Conservation (phyloP, 2,888 invertebrate genomes). For the Pandemis heparana region DNA sequence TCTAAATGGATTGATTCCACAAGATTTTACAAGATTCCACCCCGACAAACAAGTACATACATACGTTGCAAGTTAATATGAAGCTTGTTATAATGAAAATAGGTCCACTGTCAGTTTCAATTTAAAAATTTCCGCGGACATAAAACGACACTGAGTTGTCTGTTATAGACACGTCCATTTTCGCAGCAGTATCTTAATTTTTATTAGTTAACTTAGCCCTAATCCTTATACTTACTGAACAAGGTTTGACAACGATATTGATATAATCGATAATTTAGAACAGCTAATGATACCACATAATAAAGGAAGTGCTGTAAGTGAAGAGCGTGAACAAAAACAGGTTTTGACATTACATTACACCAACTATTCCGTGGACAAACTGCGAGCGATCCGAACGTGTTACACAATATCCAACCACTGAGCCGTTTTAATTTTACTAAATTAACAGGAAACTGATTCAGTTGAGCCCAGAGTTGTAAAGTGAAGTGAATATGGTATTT, state of each 20-base stretch:
- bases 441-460: background rate
- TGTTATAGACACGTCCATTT: no score
- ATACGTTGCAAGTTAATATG: no score
- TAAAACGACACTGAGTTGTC: no score
- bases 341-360: background rate
- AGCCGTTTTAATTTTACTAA: background rate
- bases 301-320: background rate
- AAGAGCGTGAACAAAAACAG: background rate
- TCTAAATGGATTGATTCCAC: no score
- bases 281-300: background rate
- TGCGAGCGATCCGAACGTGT: background rate
- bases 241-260: background rate
- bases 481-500: background rate
- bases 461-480: background rate
- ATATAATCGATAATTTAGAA: background rate
- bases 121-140: no score
- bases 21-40: no score
- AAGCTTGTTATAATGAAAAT: no score
- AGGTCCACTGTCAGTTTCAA: no score
- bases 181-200: no score
- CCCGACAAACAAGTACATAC: no score
- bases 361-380: background rate
- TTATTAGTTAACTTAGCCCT: no score
- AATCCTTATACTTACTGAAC: background rate
- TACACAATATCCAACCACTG: background rate